Base-by-base conservation (phyloP, 2,888 invertebrate genomes). In the Pseudanteris insignis region DNA sequence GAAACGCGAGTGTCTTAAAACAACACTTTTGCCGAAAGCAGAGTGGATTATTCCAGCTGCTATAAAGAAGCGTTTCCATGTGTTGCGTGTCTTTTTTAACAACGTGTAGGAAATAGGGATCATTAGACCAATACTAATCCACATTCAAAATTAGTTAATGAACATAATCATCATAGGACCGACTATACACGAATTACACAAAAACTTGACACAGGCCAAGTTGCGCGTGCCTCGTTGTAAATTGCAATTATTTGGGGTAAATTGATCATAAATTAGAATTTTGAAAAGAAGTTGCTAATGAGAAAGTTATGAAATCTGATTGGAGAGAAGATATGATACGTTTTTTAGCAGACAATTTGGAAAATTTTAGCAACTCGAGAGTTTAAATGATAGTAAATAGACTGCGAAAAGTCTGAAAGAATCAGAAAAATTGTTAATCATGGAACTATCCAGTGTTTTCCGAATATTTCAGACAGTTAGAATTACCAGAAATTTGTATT, bases 31-130 rank as follows among this genome's bases (percentile, higher is more conserved):
- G 18, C 34, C 15, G 30, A 13, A 43, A 50, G 48, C 13, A 38
- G 18, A 43, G 43, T 38, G 38, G 41, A 48, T 57, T 47, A 50
- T 58, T 33, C 43, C 48, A 24, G 24, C 14, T 36, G 21, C 47
- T 47, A n/a, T 30, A 33, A 58, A 25, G 24, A 48, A 55, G 37
- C 51, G 32, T 33, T 40, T 40, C 12, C 18, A n/a, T n/a, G n/a
- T n/a, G n/a, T n/a, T n/a, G n/a, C 24, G 21, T n/a, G 7, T 24
- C 32, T 12, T 25, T 26, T 4, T 2, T 28, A 9, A 26, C 13
- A 2, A 21, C 13, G 32, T 21, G 24, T 43, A 15, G 26, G 26
- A 26, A 14, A 13, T 2, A 25, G 34, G 26, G 33, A 44, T 7
- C 26, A 44, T 44, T 44, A 44, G 15, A 38, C 24, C 38, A 21